These are phyloP conservation scores for Zaprionus inermis DNA, from an alignment of 1,140 invertebrate species.

Conservation along the genomic window DNA sequence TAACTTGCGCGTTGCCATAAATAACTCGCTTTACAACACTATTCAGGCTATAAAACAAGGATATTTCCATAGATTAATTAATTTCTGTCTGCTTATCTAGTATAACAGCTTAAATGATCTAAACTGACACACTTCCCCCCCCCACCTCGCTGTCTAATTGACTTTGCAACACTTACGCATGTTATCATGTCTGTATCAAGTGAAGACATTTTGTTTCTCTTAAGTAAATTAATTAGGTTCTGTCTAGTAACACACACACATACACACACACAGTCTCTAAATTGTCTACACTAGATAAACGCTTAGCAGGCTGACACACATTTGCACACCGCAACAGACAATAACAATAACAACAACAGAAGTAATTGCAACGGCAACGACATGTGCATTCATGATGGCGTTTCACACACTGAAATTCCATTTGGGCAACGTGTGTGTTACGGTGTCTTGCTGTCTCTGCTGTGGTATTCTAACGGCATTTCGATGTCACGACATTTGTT, in stretches of 20 bases:
- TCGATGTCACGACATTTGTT: slow-evolving; percentile 42
- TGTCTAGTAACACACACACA: background rate
- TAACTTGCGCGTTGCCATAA: no score
- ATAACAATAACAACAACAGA: background rate
- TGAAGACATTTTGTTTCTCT: background rate
- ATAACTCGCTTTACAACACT: background rate
- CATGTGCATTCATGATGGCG: background rate
- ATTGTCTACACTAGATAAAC: background rate
- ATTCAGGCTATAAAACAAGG: background rate
- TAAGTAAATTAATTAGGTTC: background rate
- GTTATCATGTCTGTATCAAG: background rate
- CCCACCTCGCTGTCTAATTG: background rate
- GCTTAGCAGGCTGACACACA: slow-evolving; percentile 8
- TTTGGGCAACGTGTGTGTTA: slow-evolving; percentile 21
- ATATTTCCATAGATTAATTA: background rate
- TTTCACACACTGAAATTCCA: slow-evolving; percentile 20
- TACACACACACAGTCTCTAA: background rate
- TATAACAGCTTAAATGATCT: no score
- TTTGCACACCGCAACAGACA: background rate
- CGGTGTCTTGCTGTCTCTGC: background rate
- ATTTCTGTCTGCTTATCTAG: background rate
- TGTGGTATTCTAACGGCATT: slow-evolving; percentile 38
- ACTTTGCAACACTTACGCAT: background rate
- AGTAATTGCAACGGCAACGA: background rate
- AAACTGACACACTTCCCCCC: background rate